These are phyloP conservation scores for Nomada flava DNA, from an alignment of 2,888 invertebrate species.

Conservation along the genomic window DNA sequence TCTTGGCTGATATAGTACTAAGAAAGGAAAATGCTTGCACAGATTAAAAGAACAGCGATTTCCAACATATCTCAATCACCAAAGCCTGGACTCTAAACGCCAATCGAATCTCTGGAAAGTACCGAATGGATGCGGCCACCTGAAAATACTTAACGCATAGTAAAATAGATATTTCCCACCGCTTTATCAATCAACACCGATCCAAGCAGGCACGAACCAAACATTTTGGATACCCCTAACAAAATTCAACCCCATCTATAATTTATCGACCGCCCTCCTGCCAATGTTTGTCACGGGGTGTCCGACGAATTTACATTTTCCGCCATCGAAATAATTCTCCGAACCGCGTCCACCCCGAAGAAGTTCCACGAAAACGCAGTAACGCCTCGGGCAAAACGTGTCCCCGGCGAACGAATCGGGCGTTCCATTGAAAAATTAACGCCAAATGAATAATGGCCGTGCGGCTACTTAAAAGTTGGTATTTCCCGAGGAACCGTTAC, in stretches of 20 bases:
- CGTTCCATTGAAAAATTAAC: conserved; percentile 5
- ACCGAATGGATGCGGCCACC: neutral
- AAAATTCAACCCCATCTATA: neutral
- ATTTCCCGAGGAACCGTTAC: neutral
- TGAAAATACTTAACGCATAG: neutral
- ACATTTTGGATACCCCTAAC: neutral
- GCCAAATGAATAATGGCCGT: neutral
- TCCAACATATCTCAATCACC: too few relatives aligned
- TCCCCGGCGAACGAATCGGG: neutral
- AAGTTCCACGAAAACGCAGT: neutral
- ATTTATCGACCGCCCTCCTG: conserved; percentile 5
- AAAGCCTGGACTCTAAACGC: neutral
- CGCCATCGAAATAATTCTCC: neutral
- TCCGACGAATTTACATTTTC: neutral
- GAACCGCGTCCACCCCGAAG: neutral
- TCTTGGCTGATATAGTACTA: too few relatives aligned
- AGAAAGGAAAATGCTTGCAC: too few relatives aligned
- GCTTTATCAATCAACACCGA: neutral
- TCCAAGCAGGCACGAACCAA: neutral
- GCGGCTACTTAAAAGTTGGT: conserved; percentile 16
- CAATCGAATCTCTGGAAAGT: neutral
- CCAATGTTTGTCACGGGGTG: neutral
- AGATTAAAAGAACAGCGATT: too few relatives aligned
- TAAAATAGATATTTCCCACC: neutral
- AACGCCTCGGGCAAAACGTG: neutral